Base-by-base conservation (phyloP, 2,113 vertebrate genomes). In the Cnemophilus loriae region DNA sequence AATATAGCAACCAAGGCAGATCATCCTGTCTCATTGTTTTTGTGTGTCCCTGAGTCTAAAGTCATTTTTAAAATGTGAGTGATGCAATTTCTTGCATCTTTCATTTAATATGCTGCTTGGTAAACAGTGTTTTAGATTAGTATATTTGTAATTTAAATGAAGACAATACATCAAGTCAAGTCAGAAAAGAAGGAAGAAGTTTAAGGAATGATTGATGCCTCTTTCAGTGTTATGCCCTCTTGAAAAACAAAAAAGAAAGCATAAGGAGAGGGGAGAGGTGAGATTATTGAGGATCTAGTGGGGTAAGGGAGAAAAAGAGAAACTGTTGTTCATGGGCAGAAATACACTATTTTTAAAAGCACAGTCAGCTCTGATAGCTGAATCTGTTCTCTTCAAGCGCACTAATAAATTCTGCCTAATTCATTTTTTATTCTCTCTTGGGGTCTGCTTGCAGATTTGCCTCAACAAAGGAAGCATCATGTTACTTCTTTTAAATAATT, bases 401-500 rank as follows among this genome's bases (percentile, higher is more conserved):
- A 97, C 98, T 99, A 99, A 99, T 99, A 99, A 99, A 99, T 99
- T 99, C 98, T 98, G 98, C 98, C 98, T 99, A 99, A 99, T 99
- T 99, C 99, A 99, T 99, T 99, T 99, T 99, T 98, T 98, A 98
- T 99, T 98, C 98, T 99, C 99, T 99, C 99, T 97, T 93, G 98
- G 99, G 99, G 98, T 98, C 98, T 98, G 98, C 98, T 98, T 98
- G 98, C 98, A 98, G 99, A 98, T 99, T 99, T 99, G 98, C 98
- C 97, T 99, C 98, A 98, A 99, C 99, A 99, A 99, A 99, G 99
- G 99, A 99, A 99, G 99, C 99, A 98, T 99, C 99, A 97, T 98
- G 98, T 99, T 99, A 99, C 99, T 98, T 98, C 98, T 98, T 97
- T 98, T 99, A 99, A 99, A 99, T 99, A 99, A 99, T 99, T 99